These are phyloP conservation scores for Octodonta nipae DNA, from an alignment of 2,888 invertebrate genomes.

Conservation along the genomic window DNA sequence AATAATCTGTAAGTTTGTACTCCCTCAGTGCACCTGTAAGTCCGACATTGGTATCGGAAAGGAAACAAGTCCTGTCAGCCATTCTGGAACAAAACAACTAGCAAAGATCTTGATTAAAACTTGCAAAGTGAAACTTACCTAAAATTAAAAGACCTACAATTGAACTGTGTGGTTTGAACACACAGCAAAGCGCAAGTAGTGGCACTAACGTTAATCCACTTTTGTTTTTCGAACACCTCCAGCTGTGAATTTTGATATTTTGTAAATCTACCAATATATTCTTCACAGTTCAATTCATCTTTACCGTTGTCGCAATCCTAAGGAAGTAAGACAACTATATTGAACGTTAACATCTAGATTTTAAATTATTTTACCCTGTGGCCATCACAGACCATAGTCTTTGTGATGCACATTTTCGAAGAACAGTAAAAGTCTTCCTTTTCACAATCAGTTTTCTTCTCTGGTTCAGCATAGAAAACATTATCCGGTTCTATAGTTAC, in stretches of 20 bases:
- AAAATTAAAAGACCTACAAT: conserved; percentile 49
- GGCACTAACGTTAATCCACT: conserved; percentile 41
- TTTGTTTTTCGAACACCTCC: conserved; percentile 40
- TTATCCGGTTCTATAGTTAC: conserved; percentile 22
- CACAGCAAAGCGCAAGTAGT: conserved; percentile 45
- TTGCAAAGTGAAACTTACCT: conserved; percentile 34
- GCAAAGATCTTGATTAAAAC: too few relatives aligned
- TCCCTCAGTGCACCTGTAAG: conserved; percentile 35
- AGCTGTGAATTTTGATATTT: conserved; percentile 34
- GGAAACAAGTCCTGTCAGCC: conserved; percentile 39
- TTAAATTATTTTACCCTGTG: conserved; percentile 37
- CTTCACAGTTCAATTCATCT: conserved; percentile 42
- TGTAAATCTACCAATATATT: conserved; percentile 36
- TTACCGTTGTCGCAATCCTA: conserved; percentile 46
- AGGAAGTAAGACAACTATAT: conserved; percentile 14
- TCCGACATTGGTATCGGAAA: conserved; percentile 43
- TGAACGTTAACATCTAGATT: conserved; percentile 8
- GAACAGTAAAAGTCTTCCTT: conserved; percentile 38
- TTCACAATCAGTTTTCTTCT: conserved; percentile 15
- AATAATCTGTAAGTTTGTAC: conserved; percentile 41
- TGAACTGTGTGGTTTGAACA: conserved; percentile 39
- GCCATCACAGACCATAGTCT: conserved; percentile 44
- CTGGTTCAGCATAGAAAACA: conserved; percentile 11
- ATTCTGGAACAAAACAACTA: too few relatives aligned
- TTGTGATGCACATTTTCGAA: conserved; percentile 38